Base-by-base conservation (phyloP, 2,797 vertebrate genomes). In the Pempheris klunzingeri region DNA sequence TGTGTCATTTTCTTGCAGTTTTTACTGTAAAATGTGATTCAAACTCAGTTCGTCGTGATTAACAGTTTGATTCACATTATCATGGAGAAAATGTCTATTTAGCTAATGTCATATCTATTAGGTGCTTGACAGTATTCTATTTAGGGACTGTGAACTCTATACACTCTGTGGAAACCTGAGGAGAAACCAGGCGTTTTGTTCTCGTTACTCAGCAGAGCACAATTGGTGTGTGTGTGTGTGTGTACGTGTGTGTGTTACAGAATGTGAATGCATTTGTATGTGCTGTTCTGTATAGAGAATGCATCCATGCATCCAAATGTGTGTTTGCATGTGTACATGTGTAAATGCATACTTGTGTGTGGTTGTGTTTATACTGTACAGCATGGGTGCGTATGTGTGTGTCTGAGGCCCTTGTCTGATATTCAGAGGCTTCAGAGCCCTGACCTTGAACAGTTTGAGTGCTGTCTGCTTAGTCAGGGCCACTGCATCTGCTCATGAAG, bases 381-480 rank as follows among this genome's bases (percentile, higher is more conserved):
- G 11, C 22, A 34, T 34, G 46, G 74, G 59, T 64, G 70, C 17
- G 34, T 63, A 28, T 68, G 75, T 80, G 75, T 75, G 61, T 75
- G 55, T 82, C 62, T 44, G 26, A 65, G 59, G 55, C 83, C 63
- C 44, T 78, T 79, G 69, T 71, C n/a, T 62, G 61, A 64, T 78
- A 79, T 64, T 77, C 53, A 66, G 77, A 77, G 73, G 70, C 73
- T 85, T 74, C 60, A 75, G 50, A 80, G 80, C 60, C 52, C 84
- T 85, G 91, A 93, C 93, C 92, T 92, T 93, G 87, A 90, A 71
- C 82, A 71, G 61, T 86, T 84, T 75, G 76, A 82, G 67, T 73
- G 39, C 60, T 80, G 63, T 81, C 60, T 92, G 92, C 92, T 92
- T 92, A 92, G 87, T 93, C 91, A 93, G 92, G 86, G 46, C 63